A percentile compares a stretch with the other conserved stretches of the same genome.
These are phyloP conservation scores for Brienomyrus longianalis DNA, from an alignment of 2,113 vertebrate species.

Conservation along the genomic window DNA sequence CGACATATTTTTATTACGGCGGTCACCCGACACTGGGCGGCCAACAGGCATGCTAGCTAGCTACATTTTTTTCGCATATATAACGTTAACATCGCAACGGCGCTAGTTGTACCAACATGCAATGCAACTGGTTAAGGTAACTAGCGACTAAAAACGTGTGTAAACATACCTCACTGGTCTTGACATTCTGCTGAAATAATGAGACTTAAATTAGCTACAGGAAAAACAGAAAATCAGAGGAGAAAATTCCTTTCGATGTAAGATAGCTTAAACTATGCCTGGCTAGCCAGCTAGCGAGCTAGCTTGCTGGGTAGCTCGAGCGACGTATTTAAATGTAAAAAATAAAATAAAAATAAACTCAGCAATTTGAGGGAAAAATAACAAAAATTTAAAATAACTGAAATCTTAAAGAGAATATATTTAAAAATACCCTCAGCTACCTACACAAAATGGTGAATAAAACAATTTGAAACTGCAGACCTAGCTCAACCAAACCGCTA, in stretches of 20 bases:
- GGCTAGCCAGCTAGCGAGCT: constrained; percentile 34
- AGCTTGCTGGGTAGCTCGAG: constrained; percentile 10
- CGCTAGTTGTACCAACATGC: not conserved
- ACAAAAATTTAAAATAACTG: not conserved
- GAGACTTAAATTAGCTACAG: not conserved
- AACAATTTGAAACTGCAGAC: constrained; percentile 27
- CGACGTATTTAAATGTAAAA: not conserved
- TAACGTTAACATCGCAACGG: not conserved
- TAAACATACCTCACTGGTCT: constrained; percentile 42
- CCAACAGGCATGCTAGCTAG: not conserved
- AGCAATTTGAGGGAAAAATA: constrained; percentile 10
- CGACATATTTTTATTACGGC: not conserved
- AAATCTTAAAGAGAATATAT: constrained; percentile 11
- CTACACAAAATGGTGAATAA: constrained; percentile 31
- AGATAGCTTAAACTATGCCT: constrained; percentile 23
- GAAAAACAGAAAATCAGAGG: constrained; percentile 10
- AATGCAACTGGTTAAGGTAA: constrained; percentile 5
- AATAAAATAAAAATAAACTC: constrained; percentile 10
- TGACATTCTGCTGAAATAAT: constrained; percentile 32
- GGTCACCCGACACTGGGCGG: not conserved
- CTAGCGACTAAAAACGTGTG: not conserved
- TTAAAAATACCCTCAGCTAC: constrained; percentile 24
- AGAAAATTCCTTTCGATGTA: constrained; percentile 16
- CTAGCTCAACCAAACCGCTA: constrained; percentile 21
- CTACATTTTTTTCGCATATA: not conserved